Conservation (phyloP, 2,113 vertebrate genomes). For the Burhinus oedicnemus region DNA sequence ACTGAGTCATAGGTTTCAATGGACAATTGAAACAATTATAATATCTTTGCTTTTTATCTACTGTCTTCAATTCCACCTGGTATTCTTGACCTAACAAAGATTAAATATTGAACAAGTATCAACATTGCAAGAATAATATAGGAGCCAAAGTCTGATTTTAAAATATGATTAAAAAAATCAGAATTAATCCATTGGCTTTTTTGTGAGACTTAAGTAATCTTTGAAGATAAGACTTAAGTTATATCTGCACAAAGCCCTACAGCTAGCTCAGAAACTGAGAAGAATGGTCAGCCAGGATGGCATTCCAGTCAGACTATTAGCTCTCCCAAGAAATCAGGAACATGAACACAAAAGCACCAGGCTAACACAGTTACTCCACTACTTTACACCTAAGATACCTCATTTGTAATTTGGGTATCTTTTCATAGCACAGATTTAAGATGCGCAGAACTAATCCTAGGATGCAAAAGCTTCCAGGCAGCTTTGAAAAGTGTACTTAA, state of each 20-base stretch:
- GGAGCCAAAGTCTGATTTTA: neutral
- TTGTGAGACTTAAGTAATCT: neutral
- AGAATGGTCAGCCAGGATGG: neutral
- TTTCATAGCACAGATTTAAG: neutral
- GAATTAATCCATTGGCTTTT: neutral
- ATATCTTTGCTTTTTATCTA: neutral
- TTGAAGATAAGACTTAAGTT: neutral
- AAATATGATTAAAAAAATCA: neutral
- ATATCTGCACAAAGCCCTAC: neutral
- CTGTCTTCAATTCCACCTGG: neutral
- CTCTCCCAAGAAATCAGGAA: neutral
- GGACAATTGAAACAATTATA: no score
- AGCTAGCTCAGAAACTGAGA: neutral
- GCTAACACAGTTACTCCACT: neutral
- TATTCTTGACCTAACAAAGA: neutral
- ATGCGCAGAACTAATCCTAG: neutral
- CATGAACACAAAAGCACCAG: neutral
- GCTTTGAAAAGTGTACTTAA: neutral
- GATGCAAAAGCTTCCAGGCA: neutral
- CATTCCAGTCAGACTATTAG: neutral
- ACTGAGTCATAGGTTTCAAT: neutral
- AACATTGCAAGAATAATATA: neutral
- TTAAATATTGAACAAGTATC: neutral
- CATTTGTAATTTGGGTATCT: neutral
- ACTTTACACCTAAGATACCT: neutral